phyloP scores from a whole-genome alignment of 2,888 invertebrate genomes.

The Bursaphelenchus okinawaensis region DNA sequence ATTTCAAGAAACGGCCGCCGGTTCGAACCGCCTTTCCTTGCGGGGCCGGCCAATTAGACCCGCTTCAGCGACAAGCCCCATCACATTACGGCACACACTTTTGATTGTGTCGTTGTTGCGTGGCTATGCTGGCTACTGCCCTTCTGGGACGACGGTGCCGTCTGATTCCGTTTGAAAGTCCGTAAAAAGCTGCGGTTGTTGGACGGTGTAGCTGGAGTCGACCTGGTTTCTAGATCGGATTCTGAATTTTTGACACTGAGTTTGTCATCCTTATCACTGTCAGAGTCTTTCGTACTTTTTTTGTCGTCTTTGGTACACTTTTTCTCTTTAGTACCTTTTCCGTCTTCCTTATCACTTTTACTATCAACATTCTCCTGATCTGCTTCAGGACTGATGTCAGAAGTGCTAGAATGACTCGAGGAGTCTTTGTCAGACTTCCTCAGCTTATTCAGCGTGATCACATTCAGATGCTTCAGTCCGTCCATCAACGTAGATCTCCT shows the following conservation, averaged over 20 bases:
- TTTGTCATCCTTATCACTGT: too few relatives aligned
- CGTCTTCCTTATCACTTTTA: too few relatives aligned
- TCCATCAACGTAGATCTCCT: constrained; percentile 9
- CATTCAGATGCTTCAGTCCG: constrained; percentile 6
- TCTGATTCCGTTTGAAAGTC: constrained; percentile 1
- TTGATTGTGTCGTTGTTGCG: not conserved
- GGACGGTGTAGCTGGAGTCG: not conserved
- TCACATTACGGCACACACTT: not conserved
- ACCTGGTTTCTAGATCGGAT: not conserved
- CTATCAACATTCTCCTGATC: not conserved
- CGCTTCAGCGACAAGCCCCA: not conserved
- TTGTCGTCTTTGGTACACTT: too few relatives aligned
- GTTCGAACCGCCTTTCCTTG: not conserved
- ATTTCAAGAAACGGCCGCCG: not conserved
- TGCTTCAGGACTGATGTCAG: not conserved
- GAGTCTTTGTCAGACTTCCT: not conserved
- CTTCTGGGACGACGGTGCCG: not conserved
- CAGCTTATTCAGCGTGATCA: not conserved
- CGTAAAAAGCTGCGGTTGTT: not conserved
- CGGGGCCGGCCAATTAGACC: not conserved
- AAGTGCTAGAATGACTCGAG: not conserved
- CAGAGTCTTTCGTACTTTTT: too few relatives aligned
- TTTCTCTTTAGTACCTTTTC: not conserved
- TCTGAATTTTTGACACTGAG: too few relatives aligned
- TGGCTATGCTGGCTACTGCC: not conserved